phyloP scores from a whole-genome alignment of 1,140 invertebrate species.

The Metaphire vulgaris region DNA sequence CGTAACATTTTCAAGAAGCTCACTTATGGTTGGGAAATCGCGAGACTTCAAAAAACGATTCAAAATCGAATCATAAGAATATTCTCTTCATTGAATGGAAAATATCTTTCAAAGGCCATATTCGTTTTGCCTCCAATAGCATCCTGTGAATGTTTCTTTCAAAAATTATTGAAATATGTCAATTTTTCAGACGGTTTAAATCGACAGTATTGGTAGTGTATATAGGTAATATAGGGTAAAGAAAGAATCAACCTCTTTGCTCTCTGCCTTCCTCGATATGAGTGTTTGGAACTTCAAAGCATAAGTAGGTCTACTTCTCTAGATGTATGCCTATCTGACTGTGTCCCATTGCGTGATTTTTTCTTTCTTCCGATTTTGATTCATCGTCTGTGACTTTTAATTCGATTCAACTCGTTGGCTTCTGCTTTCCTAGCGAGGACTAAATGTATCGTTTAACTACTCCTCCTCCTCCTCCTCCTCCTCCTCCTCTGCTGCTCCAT shows the following conservation, averaged over 20 bases:
- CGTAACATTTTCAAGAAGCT: no score
- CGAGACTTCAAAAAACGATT: no score
- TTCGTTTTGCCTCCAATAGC: no score
- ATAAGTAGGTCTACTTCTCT: not conserved
- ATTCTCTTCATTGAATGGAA: no score
- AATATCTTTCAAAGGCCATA: no score
- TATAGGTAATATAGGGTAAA: no score
- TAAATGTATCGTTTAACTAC: not conserved
- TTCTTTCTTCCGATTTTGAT: not conserved
- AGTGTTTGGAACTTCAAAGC: not conserved
- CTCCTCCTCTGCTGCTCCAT: not conserved
- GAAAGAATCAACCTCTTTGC: not conserved
- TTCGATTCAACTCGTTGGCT: not conserved
- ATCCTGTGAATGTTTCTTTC: no score
- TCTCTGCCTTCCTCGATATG: not conserved
- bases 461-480: not conserved
- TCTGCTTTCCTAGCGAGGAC: not conserved
- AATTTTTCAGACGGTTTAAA: no score
- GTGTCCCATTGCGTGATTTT: not conserved
- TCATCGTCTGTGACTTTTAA: not conserved
- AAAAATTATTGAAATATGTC: no score
- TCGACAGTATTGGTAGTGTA: no score
- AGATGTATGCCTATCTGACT: not conserved
- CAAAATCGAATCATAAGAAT: no score
- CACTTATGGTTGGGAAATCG: no score